Conservation (phyloP, 2,113 vertebrate species). For the Mormyrus lacerda region DNA sequence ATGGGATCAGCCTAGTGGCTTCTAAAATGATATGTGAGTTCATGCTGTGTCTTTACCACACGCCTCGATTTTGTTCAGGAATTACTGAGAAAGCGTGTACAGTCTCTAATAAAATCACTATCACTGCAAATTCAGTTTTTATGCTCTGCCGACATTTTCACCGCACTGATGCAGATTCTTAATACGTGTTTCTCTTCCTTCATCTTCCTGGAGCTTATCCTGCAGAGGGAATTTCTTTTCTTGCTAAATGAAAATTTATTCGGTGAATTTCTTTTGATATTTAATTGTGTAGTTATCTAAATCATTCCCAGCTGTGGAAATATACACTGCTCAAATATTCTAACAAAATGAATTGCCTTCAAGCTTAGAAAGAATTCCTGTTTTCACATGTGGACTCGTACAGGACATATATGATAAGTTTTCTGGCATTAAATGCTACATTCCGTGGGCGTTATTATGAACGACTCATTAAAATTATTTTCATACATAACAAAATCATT, state of each 20-base stretch:
- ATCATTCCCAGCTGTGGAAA: constrained; percentile 26
- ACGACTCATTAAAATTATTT: neutral
- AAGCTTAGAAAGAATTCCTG: neutral
- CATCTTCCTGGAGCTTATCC: neutral
- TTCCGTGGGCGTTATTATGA: neutral
- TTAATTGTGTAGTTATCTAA: constrained; percentile 17
- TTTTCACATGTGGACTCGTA: neutral
- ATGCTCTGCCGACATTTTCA: neutral
- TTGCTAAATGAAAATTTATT: constrained; percentile 6
- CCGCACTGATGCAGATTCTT: neutral
- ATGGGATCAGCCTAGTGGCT: constrained; percentile 31
- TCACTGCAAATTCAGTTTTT: neutral
- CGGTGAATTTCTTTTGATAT: constrained; percentile 19
- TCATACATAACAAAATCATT: constrained; percentile 1
- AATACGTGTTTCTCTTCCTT: neutral
- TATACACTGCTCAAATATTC: constrained; percentile 17
- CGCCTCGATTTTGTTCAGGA: neutral
- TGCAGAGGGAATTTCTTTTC: neutral
- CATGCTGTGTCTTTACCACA: constrained; percentile 19
- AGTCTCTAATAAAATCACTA: neutral
- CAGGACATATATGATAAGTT: neutral
- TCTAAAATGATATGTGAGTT: constrained; percentile 38
- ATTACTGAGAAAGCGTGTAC: constrained; percentile 2
- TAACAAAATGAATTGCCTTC: neutral
- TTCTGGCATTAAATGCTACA: neutral